A percentile compares a stretch with the other conserved stretches of the same genome.
Conservation (phyloP, 2,113 vertebrate species). For the Hippoglossus stenolepis region DNA sequence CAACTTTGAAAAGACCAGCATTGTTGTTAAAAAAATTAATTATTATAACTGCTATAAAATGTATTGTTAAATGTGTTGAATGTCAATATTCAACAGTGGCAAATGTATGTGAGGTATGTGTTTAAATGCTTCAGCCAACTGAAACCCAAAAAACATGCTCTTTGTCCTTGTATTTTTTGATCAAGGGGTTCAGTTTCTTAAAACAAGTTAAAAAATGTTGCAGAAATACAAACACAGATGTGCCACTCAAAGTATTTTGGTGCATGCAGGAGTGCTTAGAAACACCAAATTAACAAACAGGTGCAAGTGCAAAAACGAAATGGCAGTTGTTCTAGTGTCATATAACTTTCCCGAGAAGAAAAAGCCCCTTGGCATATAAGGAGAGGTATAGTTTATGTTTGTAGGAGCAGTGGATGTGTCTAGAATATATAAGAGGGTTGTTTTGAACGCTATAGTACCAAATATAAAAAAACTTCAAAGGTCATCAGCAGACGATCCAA, state of each 20-base stretch:
- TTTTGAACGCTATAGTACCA: conserved; percentile 3
- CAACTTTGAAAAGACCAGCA: too few species aligned
- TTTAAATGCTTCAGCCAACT: too few species aligned
- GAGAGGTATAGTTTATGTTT: conserved; percentile 12
- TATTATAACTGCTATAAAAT: too few species aligned
- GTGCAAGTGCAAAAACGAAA: conserved; percentile 31
- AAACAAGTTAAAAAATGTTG: too few species aligned
- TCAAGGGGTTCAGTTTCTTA: too few species aligned
- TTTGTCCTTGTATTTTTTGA: too few species aligned
- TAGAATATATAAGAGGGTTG: conserved; percentile 21
- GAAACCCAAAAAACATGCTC: too few species aligned
- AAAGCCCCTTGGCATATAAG: conserved; percentile 16
- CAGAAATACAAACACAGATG: conserved; percentile 29
- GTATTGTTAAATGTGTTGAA: too few species aligned
- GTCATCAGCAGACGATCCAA: conserved; percentile 4
- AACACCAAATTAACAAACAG: conserved; percentile 20
- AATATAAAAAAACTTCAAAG: conserved; percentile 27
- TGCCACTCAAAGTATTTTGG: conserved; percentile 10
- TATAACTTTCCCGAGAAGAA: background rate
- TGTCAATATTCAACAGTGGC: too few species aligned
- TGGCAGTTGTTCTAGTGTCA: conserved; percentile 4
- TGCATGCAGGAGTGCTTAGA: conserved; percentile 4
- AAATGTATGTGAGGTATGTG: too few species aligned
- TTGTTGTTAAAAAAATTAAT: too few species aligned
- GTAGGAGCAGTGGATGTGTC: background rate